Percentiles rank a stretch among this genome's conserved stretches.
Conservation (phyloP, 2,797 vertebrate species). For the Sebastes diploproa region DNA sequence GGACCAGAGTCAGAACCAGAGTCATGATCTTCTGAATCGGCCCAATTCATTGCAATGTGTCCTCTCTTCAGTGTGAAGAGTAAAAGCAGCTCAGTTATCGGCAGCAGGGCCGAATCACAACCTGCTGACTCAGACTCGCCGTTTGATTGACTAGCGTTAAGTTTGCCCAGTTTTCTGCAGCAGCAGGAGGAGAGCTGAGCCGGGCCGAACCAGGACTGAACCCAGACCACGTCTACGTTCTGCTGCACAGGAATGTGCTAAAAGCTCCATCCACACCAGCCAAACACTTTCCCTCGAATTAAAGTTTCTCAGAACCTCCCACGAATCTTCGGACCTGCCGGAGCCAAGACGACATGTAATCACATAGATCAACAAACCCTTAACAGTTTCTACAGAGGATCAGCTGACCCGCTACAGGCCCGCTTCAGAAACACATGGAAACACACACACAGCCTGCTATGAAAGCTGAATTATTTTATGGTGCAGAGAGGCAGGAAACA, state of each 20-base stretch:
- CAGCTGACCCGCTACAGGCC: neutral
- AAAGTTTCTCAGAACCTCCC: constrained; percentile 63
- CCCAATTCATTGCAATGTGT: too few species aligned
- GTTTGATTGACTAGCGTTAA: constrained; percentile 63
- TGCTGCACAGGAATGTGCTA: constrained; percentile 63
- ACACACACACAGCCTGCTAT: constrained; percentile 8
- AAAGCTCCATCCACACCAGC: constrained; percentile 59
- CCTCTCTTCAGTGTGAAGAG: neutral
- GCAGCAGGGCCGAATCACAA: constrained; percentile 38
- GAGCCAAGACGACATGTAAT: constrained; percentile 54
- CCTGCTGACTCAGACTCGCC: constrained; percentile 55
- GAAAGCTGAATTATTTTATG: constrained; percentile 4
- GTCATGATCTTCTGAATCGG: too few species aligned
- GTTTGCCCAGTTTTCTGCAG: constrained; percentile 48
- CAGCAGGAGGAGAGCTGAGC: constrained; percentile 14
- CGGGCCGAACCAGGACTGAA: constrained; percentile 47
- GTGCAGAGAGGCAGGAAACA: neutral
- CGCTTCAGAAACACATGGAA: neutral
- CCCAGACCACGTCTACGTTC: constrained; percentile 58
- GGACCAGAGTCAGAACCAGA: neutral
- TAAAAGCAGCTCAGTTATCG: constrained; percentile 53
- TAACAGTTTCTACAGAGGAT: constrained; percentile 42
- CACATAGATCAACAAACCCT: constrained; percentile 60
- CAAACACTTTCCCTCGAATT: constrained; percentile 58
- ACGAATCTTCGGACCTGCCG: constrained; percentile 37